phyloP scores from a whole-genome alignment of 1,140 invertebrate species.

The Paralvinella palmiformis region DNA sequence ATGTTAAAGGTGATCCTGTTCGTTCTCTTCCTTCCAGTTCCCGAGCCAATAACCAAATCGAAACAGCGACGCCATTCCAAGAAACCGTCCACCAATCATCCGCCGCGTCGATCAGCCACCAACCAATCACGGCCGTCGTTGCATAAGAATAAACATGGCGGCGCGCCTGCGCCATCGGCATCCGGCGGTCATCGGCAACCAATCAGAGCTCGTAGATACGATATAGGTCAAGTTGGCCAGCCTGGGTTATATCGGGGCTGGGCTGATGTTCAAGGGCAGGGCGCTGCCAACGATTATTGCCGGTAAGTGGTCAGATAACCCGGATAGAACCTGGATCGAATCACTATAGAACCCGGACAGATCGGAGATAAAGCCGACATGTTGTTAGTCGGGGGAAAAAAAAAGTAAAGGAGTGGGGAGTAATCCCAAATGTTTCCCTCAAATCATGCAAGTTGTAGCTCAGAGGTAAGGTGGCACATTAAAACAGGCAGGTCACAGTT shows the following conservation, averaged over 20 bases:
- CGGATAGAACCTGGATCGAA: neutral
- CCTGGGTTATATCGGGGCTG: slow-evolving; percentile 27
- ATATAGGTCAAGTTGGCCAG: slow-evolving; percentile 29
- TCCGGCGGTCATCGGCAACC: too few relatives aligned
- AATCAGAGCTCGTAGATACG: too few relatives aligned
- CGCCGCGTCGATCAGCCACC: too few relatives aligned
- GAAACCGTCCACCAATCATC: too few relatives aligned
- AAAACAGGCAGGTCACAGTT: too few relatives aligned
- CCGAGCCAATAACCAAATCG: too few relatives aligned
- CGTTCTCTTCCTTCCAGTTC: too few relatives aligned
- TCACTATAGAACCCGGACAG: neutral
- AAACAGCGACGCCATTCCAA: too few relatives aligned
- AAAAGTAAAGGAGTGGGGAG: neutral
- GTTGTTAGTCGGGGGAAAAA: neutral
- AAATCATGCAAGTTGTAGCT: neutral
- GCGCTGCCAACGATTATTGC: slow-evolving; percentile 35
- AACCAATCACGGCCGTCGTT: too few relatives aligned
- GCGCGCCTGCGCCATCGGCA: too few relatives aligned
- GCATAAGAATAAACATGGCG: too few relatives aligned
- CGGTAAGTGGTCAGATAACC: slow-evolving; percentile 17
- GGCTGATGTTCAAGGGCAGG: slow-evolving; percentile 31
- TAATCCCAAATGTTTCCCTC: neutral
- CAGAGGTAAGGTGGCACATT: neutral
- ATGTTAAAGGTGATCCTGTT: too few relatives aligned
- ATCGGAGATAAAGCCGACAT: neutral